Evolutionary conservation across 2,113 vertebrate species (phyloP), one percentile per base, ranked within the genome.

Genomic region (Sinocyclocheilus maitianheensis): DNA sequence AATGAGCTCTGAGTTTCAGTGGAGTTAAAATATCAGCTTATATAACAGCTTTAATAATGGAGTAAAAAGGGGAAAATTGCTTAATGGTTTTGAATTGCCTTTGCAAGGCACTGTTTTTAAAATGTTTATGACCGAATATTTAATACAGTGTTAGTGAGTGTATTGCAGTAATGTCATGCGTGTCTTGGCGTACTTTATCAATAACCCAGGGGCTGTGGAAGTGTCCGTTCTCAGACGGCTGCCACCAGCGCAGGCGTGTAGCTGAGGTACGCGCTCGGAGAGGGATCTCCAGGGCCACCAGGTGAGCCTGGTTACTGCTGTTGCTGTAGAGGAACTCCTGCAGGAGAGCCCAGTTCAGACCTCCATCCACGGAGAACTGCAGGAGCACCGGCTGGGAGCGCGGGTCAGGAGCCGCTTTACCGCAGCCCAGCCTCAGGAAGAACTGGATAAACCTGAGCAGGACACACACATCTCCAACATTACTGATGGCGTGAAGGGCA

Each of bases 141-240:
- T 18, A 48, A 12, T 60, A 13, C n/a, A 22, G 22, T 12, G 51
- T 46, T 34, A 22, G 37, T 34, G 20, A 26, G 34, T n/a, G 26
- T 74, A 13, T 11, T 22, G 3, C 85, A n/a, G 83, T 26, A 85
- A 13, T 37, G 24, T 55, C 1, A 22, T 20, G 34, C 2, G 3
- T 58, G 55, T 60, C 55, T 22, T 60, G 58, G 20, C 2, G 58
- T 89, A 95, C 94, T 93, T 95, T 94, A 89, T 95, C 94, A 87
- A 99, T 98, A 75, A 99, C 98, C 98, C 98, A 99, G 22, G 98
- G 98, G 26, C 97, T 99, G 89, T 97, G 97, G 93, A 99, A 99
- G 86, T 99, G 97, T 30, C 97, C 98, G 0, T 96, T 97, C 74
- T 98, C 97, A 0, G 97, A 98, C 0, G 98, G 98, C 0, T 99